Evolutionary conservation across 2,797 vertebrate species (phyloP).

Genomic region (Poeciliopsis turneri): DNA sequence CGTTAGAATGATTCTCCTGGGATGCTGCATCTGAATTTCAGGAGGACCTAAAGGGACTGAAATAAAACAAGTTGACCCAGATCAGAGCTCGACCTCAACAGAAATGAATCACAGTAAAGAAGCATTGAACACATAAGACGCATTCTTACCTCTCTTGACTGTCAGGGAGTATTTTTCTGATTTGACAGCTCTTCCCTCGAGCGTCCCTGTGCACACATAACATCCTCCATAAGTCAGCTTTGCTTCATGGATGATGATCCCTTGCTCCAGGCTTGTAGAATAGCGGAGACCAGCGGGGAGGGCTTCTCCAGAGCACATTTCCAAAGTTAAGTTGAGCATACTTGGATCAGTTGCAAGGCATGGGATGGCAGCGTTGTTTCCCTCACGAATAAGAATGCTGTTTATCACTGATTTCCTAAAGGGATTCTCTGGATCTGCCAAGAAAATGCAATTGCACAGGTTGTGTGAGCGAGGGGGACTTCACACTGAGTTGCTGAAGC

Average conservation of each 20-base stretch:
- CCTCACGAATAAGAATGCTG: slow-evolving; percentile 81
- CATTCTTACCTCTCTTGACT: slow-evolving; percentile 85
- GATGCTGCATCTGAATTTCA: slow-evolving; percentile 81
- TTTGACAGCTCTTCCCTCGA: slow-evolving; percentile 63
- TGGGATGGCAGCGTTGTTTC: slow-evolving; percentile 79
- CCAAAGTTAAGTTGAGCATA: slow-evolving; percentile 83
- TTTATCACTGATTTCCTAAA: slow-evolving; percentile 84
- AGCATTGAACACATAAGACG: neutral
- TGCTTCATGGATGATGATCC: slow-evolving; percentile 83
- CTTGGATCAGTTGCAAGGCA: slow-evolving; percentile 91
- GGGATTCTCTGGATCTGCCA: slow-evolving; percentile 87
- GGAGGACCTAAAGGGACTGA: slow-evolving; percentile 87
- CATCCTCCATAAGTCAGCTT: slow-evolving; percentile 86
- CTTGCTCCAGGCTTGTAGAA: slow-evolving; percentile 83
- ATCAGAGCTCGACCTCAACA: neutral
- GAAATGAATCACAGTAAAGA: neutral
- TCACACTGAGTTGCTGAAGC: slow-evolving; percentile 19
- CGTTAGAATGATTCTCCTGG: slow-evolving; percentile 83
- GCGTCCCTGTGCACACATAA: slow-evolving; percentile 85
- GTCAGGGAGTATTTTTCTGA: slow-evolving; percentile 83
- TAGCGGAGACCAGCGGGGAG: slow-evolving; percentile 82
- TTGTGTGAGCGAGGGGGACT: slow-evolving; percentile 24
- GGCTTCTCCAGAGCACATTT: slow-evolving; percentile 74
- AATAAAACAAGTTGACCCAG: slow-evolving; percentile 17
- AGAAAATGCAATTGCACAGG: slow-evolving; percentile 57